These are phyloP conservation scores for Mythimna impura DNA, from an alignment of 2,888 invertebrate species.

Conservation along the genomic window DNA sequence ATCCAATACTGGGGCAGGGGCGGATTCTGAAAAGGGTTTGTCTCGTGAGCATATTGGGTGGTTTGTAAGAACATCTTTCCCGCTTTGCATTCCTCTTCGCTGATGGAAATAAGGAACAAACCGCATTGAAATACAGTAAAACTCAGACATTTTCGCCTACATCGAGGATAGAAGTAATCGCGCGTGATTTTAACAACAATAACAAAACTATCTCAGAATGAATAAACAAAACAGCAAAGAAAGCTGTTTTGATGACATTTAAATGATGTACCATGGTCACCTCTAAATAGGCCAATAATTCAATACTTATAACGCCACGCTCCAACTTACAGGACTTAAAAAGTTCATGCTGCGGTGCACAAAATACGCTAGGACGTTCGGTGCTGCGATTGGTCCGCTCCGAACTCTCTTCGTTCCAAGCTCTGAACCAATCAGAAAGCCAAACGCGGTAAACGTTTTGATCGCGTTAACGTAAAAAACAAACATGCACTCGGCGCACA, in stretches of 20 bases:
- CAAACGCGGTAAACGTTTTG: too few species aligned
- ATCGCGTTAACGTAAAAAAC: too few species aligned
- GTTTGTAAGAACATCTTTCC: neutral
- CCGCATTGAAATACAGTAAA: neutral
- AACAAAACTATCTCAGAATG: neutral
- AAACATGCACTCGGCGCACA: too few species aligned
- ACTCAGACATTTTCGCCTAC: too few species aligned
- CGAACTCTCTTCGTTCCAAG: too few species aligned
- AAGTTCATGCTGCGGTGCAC: neutral
- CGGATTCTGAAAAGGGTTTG: conserved; percentile 82
- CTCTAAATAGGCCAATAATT: too few species aligned
- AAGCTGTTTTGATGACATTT: neutral
- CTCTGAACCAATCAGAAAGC: too few species aligned
- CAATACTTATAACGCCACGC: neutral
- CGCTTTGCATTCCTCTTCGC: neutral
- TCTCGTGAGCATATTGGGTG: neutral
- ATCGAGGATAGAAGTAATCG: too few species aligned
- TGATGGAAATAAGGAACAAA: conserved; percentile 3
- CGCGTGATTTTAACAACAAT: neutral
- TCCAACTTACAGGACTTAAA: neutral
- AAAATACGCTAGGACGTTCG: neutral
- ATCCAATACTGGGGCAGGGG: conserved; percentile 93
- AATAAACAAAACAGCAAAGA: neutral
- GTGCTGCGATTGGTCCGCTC: too few species aligned
- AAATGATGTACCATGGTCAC: too few species aligned